phyloP scores from a whole-genome alignment of 1,140 invertebrate species.

The Drosophila carrolli region DNA sequence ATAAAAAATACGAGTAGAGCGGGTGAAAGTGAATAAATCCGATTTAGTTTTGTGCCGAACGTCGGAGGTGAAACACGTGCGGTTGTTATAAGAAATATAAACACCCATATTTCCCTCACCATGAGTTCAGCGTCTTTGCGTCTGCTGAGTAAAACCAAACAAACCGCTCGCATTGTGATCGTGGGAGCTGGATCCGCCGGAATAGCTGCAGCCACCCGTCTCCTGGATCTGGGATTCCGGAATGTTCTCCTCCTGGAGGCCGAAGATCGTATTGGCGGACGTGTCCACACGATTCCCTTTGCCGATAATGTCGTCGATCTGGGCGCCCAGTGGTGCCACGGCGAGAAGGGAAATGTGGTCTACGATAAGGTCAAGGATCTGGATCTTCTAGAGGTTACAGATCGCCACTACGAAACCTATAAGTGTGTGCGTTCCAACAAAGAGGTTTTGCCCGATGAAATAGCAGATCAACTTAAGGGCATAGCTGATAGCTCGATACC shows the following conservation, averaged over 20 bases:
- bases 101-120: not conserved
- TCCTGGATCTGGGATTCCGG: slow-evolving; percentile 85
- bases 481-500: slow-evolving; percentile 64
- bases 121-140: slow-evolving; percentile 53
- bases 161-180: slow-evolving; percentile 85
- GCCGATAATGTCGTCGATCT: slow-evolving; percentile 89
- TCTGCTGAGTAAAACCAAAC: slow-evolving; percentile 51
- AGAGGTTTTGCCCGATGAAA: slow-evolving; percentile 68
- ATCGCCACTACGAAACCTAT: slow-evolving; percentile 60
- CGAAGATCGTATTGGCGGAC: slow-evolving; percentile 89
- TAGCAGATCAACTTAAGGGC: slow-evolving; percentile 59
- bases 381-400: slow-evolving; percentile 85
- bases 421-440: slow-evolving; percentile 82
- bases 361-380: slow-evolving; percentile 88
- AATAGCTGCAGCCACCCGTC: slow-evolving; percentile 86
- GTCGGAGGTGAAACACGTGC: slow-evolving; percentile 15
- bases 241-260: slow-evolving; percentile 88
- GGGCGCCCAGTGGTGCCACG: slow-evolving; percentile 92
- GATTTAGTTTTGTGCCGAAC: slow-evolving; percentile 43
- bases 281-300: slow-evolving; percentile 87
- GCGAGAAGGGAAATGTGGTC: slow-evolving; percentile 89
- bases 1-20: not conserved
- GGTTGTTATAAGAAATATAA: not conserved
- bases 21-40: slow-evolving; percentile 14
- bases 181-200: slow-evolving; percentile 87